Evolutionary conservation across 1,140 invertebrate genomes (phyloP), one percentile per base, ranked within the genome.

Genomic region (Solenopsis fugax): DNA sequence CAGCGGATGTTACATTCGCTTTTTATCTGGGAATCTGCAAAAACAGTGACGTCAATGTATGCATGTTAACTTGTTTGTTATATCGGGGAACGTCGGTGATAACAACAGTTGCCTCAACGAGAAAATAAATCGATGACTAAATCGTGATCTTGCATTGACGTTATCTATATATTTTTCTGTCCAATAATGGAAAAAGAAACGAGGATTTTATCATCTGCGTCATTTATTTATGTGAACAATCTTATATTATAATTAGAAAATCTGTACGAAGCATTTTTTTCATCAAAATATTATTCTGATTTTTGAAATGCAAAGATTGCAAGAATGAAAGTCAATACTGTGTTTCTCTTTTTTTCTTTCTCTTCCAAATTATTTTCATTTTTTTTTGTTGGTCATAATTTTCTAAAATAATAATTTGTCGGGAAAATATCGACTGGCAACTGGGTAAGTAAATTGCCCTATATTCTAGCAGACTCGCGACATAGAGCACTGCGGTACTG

Each of bases 381-480:
- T 73, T 56, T 72, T 52, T 75, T 65, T 85, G 50, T n/a, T 4
- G 41, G 37, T 56, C 29, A 6, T 52, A 18, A 78, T 52, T 78
- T 69, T 52, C 9, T 29, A 54, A 80, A 69, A 69, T 73, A 12
- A 50, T 60, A 41, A 56, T 54, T 45, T 52, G 3, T 65, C 37
- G 56, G 10, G 13, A 10, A 64, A 67, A 87, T 52, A 37, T 41
- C 45, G 7, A 41, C 58, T n/a, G 78, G 65, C 52, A 76, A 67
- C 29, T 56, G 50, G 90, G 89, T 90, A 88, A 90, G 89, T 91
- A 87, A 73, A 56, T 75, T 34, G 64, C 37, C 78, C 72, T 78
- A 78, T 76, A 34, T 62, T 34, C 48, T 12, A 34, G 67, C 50
- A 77, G 60, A 67, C 73, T 10, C 58, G 72, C 72, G 12, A 62